These are phyloP conservation scores for Pseudoatta argentina DNA, from an alignment of 1,140 invertebrate genomes.

Conservation along the genomic window DNA sequence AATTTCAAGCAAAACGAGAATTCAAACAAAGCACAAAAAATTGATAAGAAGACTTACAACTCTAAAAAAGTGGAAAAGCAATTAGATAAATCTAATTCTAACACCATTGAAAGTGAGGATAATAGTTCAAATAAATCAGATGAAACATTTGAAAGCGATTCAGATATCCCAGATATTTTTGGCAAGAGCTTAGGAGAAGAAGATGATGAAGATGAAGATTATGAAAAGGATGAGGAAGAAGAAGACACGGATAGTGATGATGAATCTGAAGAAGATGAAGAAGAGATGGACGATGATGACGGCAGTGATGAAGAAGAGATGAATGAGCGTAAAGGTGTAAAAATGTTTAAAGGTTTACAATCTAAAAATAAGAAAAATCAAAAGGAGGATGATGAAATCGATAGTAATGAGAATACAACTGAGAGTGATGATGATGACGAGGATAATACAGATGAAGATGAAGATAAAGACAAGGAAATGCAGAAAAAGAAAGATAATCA, in stretches of 20 bases:
- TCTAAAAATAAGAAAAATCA: constrained; percentile 1
- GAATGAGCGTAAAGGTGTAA: constrained; percentile 47
- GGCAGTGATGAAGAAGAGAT: not conserved
- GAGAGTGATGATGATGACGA: constrained; percentile 43
- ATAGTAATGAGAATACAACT: not conserved
- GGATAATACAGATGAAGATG: too few relatives aligned
- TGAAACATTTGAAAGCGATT: constrained; percentile 32
- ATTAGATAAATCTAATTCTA: constrained; percentile 47
- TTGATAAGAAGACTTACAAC: not conserved
- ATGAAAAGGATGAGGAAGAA: constrained; percentile 62
- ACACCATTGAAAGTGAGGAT: constrained; percentile 54
- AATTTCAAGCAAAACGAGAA: too few relatives aligned
- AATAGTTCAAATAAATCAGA: not conserved
- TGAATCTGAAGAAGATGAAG: constrained; percentile 25
- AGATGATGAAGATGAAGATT: constrained; percentile 67
- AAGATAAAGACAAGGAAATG: too few relatives aligned
- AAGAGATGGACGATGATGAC: constrained; percentile 61
- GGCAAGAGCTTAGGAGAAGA: constrained; percentile 61
- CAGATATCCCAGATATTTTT: constrained; percentile 52
- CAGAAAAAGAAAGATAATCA: too few relatives aligned
- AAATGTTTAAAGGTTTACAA: constrained; percentile 66
- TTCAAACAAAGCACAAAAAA: constrained; percentile 8
- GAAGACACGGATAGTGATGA: constrained; percentile 55
- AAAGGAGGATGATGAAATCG: constrained; percentile 67
- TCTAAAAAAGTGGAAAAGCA: constrained; percentile 49